Base-by-base conservation (phyloP, 2,888 invertebrate species). In the Pilophorus perplexus region DNA sequence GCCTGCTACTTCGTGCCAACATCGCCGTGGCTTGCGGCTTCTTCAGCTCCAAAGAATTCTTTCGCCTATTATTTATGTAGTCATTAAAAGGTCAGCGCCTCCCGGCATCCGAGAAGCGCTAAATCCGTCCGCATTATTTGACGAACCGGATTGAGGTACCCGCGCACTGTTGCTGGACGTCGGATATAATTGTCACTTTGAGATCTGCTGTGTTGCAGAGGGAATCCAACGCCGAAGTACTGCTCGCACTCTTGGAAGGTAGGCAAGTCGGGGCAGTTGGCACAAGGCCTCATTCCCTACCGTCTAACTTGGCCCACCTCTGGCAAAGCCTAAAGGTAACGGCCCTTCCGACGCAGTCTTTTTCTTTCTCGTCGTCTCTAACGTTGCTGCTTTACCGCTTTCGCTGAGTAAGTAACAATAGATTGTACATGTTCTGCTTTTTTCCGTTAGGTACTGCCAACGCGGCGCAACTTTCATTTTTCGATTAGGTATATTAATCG, bases 281-380 rank as follows among this genome's bases (percentile, higher is more conserved):
- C 68, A 55, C 69, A 65, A 74, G 75, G 60, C 76, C 76, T 64
- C 71, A 73, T 44, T 76, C 76, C 59, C 69, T 77, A 71, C 77
- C 77, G 42, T 75, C 76, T 57, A 72, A 73, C 69, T 70, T 75
- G 44, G 68, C 73, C 46, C 74, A 74, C 68, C 71, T 74, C 59
- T 71, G 73, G 71, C 75, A 75, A 66, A 75, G 75, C 70, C 72
- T 75, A 67, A 74, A 78, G 78, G 78, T 77, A 77, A 62, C 62
- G 38, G 62, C 62, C 62, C 62, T 62, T 62, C 62, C 38, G 23
- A 12, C 6, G 6, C 44, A 44, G 44, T 48, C 28, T 18, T 62
- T 62, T 44, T 40, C 62, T 62, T 48, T 62, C 62, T 27, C 62
- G 23, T 46, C 62, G 46, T 59, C 62, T 28, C 38, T 62, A 62